Percentiles rank a stretch among this genome's conserved stretches.
phyloP scores from a whole-genome alignment of 2,113 vertebrate genomes.

The Dipodomys ordii region DNA sequence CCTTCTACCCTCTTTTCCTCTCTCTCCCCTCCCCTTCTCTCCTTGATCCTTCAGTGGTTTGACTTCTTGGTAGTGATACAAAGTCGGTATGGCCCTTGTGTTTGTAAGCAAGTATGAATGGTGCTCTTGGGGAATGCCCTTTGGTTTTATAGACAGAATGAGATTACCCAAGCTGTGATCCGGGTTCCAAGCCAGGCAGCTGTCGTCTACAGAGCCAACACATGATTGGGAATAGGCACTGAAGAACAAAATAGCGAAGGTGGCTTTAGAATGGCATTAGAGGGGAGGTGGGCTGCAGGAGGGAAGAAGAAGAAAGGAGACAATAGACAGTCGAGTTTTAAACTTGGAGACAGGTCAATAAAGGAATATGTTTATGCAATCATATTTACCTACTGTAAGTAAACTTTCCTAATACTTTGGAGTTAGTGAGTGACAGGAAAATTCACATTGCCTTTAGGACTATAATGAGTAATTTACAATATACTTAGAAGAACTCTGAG shows the following conservation, averaged over 20 bases:
- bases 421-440: not conserved
- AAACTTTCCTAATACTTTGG: not conserved
- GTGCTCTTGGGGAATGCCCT: slow-evolving; percentile 69
- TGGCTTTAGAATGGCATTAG: slow-evolving; percentile 6
- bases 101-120: slow-evolving; percentile 72
- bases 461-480: not conserved
- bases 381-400: not conserved
- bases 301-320: not conserved
- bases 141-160: slow-evolving; percentile 72
- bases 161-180: slow-evolving; percentile 69
- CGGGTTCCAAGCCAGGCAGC: slow-evolving; percentile 65
- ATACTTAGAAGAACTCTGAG: too few relatives aligned
- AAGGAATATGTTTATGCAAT: not conserved
- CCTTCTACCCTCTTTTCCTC: too few relatives aligned
- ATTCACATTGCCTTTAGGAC: not conserved
- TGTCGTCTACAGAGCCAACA: slow-evolving; percentile 73
- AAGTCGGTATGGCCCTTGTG: slow-evolving; percentile 34
- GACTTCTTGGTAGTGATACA: slow-evolving; percentile 71
- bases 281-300: too few relatives aligned
- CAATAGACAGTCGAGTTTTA: not conserved
- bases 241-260: not conserved
- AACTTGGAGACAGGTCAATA: not conserved
- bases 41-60: slow-evolving; percentile 58
- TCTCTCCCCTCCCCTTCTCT: slow-evolving; percentile 54
- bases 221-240: not conserved